Percentiles rank a stretch among this genome's conserved stretches.
Evolutionary conservation across 2,797 vertebrate genomes (phyloP).

Genomic region (Hoplostethus atlanticus): DNA sequence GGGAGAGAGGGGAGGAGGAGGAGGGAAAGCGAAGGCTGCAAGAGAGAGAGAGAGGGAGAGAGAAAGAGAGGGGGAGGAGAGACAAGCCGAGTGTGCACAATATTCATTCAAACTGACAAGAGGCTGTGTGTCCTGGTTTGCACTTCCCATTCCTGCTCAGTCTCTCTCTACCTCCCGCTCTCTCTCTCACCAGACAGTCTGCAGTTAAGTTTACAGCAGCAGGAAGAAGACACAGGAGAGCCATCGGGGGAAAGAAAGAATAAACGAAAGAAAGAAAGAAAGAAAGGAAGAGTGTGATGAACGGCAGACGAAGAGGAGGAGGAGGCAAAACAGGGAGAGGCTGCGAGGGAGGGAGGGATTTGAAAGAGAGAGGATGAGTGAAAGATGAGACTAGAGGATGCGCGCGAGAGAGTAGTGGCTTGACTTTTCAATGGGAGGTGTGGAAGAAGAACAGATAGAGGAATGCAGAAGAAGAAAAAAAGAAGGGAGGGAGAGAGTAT

Average conservation of each 20-base stretch:
- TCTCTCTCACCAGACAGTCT: conserved; percentile 73
- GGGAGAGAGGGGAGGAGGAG: conserved; percentile 48
- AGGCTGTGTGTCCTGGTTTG: conserved; percentile 83
- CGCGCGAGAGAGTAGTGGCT: conserved; percentile 26
- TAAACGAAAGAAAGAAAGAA: conserved; percentile 47
- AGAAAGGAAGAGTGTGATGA: conserved; percentile 52
- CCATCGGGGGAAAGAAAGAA: conserved; percentile 42
- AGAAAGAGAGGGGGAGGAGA: conserved; percentile 58
- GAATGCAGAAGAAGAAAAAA: conserved; percentile 69
- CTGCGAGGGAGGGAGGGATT: conserved; percentile 44
- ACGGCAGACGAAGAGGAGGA: conserved; percentile 22
- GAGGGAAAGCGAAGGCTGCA: conserved; percentile 6
- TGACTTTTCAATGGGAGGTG: conserved; percentile 38
- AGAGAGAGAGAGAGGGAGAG: conserved; percentile 8
- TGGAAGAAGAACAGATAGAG: conserved; percentile 64
- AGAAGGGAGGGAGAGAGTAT: conserved; percentile 42
- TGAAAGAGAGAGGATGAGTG: conserved; percentile 38
- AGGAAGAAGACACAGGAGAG: conserved; percentile 71
- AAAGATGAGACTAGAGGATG: conserved; percentile 58
- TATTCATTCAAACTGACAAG: conserved; percentile 88
- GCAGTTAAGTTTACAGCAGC: conserved; percentile 77
- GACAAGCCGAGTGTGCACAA: conserved; percentile 80
- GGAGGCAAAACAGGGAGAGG: conserved; percentile 27
- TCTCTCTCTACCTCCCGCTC: conserved; percentile 29
- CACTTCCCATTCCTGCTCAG: conserved; percentile 70